phyloP scores from a whole-genome alignment of 2,888 invertebrate species.

The Tinea pellionella region DNA sequence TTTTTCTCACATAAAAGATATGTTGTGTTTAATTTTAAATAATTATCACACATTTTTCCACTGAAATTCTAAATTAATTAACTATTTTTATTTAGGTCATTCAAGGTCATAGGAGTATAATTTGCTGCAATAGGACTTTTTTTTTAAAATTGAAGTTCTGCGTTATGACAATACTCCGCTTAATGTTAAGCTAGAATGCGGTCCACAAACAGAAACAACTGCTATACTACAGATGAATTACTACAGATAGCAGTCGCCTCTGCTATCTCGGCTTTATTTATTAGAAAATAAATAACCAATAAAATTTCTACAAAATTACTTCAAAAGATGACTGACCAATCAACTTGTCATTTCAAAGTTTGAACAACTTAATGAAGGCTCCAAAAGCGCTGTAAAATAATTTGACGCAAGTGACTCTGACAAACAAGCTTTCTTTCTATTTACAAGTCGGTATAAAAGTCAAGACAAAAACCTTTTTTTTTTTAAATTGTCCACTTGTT shows the following conservation, averaged over 20 bases:
- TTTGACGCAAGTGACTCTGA: background rate
- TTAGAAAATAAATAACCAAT: background rate
- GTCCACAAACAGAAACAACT: too few species aligned
- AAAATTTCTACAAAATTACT: background rate
- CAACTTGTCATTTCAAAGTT: background rate
- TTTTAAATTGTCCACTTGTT: background rate
- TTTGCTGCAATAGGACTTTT: too few species aligned
- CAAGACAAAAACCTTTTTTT: background rate
- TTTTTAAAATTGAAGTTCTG: too few species aligned
- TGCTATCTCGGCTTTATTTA: too few species aligned
- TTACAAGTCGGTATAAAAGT: background rate
- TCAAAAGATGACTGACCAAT: background rate
- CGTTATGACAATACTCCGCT: too few species aligned
- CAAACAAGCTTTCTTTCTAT: background rate
- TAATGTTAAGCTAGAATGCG: too few species aligned
- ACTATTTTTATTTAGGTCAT: too few species aligned
- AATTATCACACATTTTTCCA: too few species aligned
- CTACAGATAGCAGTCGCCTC: too few species aligned
- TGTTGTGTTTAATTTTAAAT: background rate
- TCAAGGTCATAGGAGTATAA: too few species aligned
- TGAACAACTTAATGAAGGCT: background rate
- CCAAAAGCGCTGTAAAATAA: background rate
- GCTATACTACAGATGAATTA: too few species aligned
- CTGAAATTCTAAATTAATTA: too few species aligned
- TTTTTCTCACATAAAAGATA: background rate